phyloP scores from a whole-genome alignment of 1,140 invertebrate genomes.

The Drosophila guanche region DNA sequence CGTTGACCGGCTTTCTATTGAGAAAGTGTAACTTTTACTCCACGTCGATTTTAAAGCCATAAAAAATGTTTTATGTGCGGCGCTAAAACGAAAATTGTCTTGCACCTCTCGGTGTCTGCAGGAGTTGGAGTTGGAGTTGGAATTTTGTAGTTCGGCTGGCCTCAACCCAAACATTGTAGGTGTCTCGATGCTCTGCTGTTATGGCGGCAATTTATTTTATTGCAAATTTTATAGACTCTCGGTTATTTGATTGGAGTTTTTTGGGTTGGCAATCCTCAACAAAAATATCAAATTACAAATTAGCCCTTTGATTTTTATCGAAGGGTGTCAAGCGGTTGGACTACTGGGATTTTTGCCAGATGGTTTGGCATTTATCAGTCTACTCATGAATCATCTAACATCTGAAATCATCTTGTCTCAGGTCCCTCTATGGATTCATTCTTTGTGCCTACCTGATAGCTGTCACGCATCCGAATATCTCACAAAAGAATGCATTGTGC shows the following conservation, averaged over 20 bases:
- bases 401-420: not conserved
- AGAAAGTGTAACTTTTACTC: conserved; percentile 79
- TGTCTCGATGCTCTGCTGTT: conserved; percentile 35
- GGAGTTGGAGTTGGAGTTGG: no score
- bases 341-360: conserved; percentile 33
- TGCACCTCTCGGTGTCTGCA: conserved; percentile 41
- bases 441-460: conserved; percentile 13
- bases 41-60: conserved; percentile 76
- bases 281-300: conserved; percentile 77
- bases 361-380: conserved; percentile 16
- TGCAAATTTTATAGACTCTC: conserved; percentile 73
- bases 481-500: not conserved
- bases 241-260: conserved; percentile 67
- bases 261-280: conserved; percentile 24
- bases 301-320: conserved; percentile 57
- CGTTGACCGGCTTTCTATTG: conserved; percentile 63
- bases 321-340: conserved; percentile 24
- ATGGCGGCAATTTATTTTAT: conserved; percentile 78
- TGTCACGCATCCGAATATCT: conserved; percentile 42
- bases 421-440: conserved; percentile 2
- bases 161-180: conserved; percentile 56
- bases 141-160: conserved; percentile 29
- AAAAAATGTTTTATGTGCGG: conserved; percentile 79
- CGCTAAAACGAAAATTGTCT: conserved; percentile 70
- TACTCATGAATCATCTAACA: conserved; percentile 4